These are phyloP conservation scores for Aphaenogaster ashmeadi DNA, from an alignment of 1,140 invertebrate genomes.

Conservation along the genomic window DNA sequence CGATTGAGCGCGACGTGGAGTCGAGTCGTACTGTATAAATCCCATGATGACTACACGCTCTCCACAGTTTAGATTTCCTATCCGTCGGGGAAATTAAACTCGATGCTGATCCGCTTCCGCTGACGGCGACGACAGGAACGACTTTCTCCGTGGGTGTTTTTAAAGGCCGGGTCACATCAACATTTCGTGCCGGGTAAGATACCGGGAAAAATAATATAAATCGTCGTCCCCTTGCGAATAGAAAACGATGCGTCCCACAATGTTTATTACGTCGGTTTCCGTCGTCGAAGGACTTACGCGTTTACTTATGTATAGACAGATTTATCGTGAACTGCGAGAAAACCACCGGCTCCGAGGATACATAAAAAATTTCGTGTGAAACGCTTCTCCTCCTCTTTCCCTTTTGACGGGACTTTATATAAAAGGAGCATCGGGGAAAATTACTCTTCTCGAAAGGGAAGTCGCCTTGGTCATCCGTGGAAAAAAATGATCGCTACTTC, in stretches of 20 bases:
- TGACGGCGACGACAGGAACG: conserved; percentile 13
- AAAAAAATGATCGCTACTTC: conserved; percentile 20
- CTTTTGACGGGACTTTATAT: background rate
- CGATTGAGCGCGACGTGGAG: conserved; percentile 56
- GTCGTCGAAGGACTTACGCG: conserved; percentile 32
- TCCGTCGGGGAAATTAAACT: conserved; percentile 8
- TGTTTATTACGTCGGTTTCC: conserved; percentile 44
- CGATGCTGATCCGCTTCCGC: background rate
- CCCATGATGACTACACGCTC: background rate
- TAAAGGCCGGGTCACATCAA: background rate
- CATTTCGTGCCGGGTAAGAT: background rate
- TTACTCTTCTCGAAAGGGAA: background rate
- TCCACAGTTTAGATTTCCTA: conserved; percentile 5
- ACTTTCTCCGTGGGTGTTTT: background rate
- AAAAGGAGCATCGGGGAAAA: conserved; percentile 3
- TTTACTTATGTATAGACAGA: conserved; percentile 55
- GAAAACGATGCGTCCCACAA: conserved; percentile 37
- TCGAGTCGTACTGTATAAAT: conserved; percentile 22
- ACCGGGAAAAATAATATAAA: conserved; percentile 21
- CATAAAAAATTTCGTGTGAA: conserved; percentile 51
- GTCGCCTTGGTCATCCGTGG: background rate
- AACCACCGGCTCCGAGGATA: conserved; percentile 9
- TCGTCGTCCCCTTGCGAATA: conserved; percentile 9
- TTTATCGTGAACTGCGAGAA: conserved; percentile 44
- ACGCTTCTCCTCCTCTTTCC: background rate